These are phyloP conservation scores for Lasioglossum marginatum DNA, from an alignment of 2,888 invertebrate genomes.

Conservation along the genomic window DNA sequence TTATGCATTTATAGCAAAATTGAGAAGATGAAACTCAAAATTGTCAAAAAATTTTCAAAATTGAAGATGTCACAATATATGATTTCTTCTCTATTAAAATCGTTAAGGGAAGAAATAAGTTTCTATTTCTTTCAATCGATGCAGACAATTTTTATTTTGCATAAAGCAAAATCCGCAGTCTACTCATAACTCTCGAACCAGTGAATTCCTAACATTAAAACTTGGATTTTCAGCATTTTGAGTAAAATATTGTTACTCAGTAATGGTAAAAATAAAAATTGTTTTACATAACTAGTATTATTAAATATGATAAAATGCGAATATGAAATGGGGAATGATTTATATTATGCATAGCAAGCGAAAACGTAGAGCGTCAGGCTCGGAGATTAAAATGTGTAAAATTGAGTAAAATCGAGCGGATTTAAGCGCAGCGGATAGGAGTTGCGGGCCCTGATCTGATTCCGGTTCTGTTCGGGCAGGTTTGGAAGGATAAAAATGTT, in stretches of 20 bases:
- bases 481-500: slow-evolving; percentile 9
- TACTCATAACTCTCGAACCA: too few species aligned
- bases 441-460: slow-evolving; percentile 4
- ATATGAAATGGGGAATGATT: background rate
- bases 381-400: slow-evolving; percentile 3
- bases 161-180: too few species aligned
- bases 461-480: slow-evolving; percentile 2
- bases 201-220: too few species aligned
- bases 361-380: background rate
- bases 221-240: too few species aligned
- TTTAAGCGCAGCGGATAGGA: background rate
- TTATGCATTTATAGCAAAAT: too few species aligned
- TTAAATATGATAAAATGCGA: background rate
- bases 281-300: background rate
- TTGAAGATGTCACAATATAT: too few species aligned
- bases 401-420: background rate
- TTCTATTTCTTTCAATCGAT: too few species aligned
- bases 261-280: background rate
- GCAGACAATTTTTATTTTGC: too few species aligned
- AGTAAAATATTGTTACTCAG: background rate
- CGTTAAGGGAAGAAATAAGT: too few species aligned
- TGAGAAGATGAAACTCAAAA: too few species aligned
- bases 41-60: too few species aligned
- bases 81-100: too few species aligned
- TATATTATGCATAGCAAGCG: background rate